A percentile compares a stretch with the other conserved stretches of the same genome.
phyloP scores from a whole-genome alignment of 2,113 vertebrate species.

The Ivindomyrus marchei region DNA sequence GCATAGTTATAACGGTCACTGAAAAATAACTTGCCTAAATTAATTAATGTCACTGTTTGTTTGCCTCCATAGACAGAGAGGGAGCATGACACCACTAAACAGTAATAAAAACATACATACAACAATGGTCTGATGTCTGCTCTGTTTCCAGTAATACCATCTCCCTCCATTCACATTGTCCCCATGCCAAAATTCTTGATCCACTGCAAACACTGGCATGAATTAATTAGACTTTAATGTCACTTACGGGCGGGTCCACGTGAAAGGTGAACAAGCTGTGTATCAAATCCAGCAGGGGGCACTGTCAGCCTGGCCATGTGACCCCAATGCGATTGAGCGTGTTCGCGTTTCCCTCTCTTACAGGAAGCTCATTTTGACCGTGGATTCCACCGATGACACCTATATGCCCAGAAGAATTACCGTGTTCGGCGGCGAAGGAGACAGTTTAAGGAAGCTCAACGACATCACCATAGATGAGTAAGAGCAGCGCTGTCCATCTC shows the following conservation, averaged over 20 bases:
- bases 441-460: conserved; percentile 86
- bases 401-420: conserved; percentile 92
- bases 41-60: no score
- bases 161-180: no score
- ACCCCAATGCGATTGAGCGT: neutral
- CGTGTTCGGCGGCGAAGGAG: conserved; percentile 83
- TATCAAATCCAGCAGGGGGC: neutral
- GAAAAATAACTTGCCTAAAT: no score
- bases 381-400: conserved; percentile 91
- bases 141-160: neutral
- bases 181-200: neutral
- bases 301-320: neutral
- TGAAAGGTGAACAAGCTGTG: neutral
- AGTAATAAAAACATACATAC: neutral
- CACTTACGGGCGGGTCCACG: no score
- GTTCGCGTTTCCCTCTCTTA: neutral
- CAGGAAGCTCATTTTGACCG: conserved; percentile 85
- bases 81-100: no score
- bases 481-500: conserved; percentile 39
- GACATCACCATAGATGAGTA: conserved; percentile 90
- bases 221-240: neutral
- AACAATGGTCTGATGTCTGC: neutral
- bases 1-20: no score
- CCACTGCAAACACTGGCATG: neutral
- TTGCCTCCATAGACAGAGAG: no score